Evolutionary conservation across 37 sponge, comb jelly and placozoan genomes (phyloP).

Genomic region (Geodia barretti): DNA sequence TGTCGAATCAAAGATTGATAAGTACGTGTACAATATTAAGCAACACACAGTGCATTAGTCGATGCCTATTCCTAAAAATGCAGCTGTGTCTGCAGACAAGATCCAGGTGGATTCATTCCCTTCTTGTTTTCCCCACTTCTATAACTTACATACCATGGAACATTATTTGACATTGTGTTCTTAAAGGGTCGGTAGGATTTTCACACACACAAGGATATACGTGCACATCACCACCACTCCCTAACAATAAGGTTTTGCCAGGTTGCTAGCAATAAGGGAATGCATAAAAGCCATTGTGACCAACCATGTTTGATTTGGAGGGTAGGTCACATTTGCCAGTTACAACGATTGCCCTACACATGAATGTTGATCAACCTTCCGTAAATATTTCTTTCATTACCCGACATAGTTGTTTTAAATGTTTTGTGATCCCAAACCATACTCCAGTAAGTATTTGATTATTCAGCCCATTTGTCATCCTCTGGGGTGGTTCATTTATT

Average conservation of each 20-base stretch:
- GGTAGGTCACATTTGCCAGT: slow-evolving; percentile 37
- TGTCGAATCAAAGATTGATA: too few relatives aligned
- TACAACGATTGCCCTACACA: background rate
- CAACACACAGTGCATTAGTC: too few relatives aligned
- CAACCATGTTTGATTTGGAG: slow-evolving; percentile 6
- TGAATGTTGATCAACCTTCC: background rate
- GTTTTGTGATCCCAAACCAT: slow-evolving; percentile 23
- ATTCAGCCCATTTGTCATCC: background rate
- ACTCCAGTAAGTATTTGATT: slow-evolving; percentile 16
- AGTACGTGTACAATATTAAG: too few relatives aligned
- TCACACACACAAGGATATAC: slow-evolving; percentile 34
- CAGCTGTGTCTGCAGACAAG: too few relatives aligned
- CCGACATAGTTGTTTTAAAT: slow-evolving; percentile 1
- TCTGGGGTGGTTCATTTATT: slow-evolving; percentile 10
- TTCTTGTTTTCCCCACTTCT: too few relatives aligned
- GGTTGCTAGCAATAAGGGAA: slow-evolving; percentile 17
- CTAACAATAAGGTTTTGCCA: background rate
- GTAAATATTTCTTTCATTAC: background rate
- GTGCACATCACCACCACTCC: background rate
- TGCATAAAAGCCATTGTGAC: slow-evolving; percentile 25
- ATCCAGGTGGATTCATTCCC: too few relatives aligned
- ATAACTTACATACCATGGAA: too few relatives aligned
- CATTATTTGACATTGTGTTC: too few relatives aligned
- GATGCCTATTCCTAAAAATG: too few relatives aligned
- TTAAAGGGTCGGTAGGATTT: too few relatives aligned